Evolutionary conservation across 2,888 invertebrate species (phyloP), one percentile per base, ranked within the genome.

Genomic region (Entomobrya proxima): DNA sequence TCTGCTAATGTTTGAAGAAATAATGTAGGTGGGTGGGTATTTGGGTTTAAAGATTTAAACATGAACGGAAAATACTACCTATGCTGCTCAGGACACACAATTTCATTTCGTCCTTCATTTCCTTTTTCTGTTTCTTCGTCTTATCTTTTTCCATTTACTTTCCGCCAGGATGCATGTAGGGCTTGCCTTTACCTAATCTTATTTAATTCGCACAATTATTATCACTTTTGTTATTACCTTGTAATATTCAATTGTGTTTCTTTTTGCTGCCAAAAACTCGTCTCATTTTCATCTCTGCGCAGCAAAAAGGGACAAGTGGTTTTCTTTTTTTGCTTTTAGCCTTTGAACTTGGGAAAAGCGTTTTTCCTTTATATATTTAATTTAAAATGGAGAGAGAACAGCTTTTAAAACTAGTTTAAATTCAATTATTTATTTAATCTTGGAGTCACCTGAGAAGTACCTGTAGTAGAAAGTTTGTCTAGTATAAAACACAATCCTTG

Each of bases 41-140:
- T n/a, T n/a, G n/a, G n/a, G n/a, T n/a, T n/a, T n/a, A n/a, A n/a
- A n/a, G n/a, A n/a, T n/a, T n/a, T n/a, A n/a, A n/a, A n/a, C n/a
- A n/a, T n/a, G n/a, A n/a, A n/a, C n/a, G n/a, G n/a, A n/a, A n/a
- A n/a, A n/a, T n/a, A n/a, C n/a, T n/a, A n/a, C n/a, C n/a, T n/a
- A n/a, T n/a, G 61, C 5, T 24, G n/a, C 15, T 35, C n/a, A 64
- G 64, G 21, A 37, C 35, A 64, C n/a, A n/a, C n/a, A n/a, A n/a
- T n/a, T 55, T 76, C 55, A 76, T 77, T 37, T 76, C 61, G 64
- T 58, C 58, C 61, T 55, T 35, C 61, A 77, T 61, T 77, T 77
- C 77, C 61, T 37, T 55, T 61, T 77, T 77, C 77, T 47, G 37
- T 55, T 27, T 9, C 35, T 37, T 37, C 32, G 1, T 37, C 9